phyloP scores from a whole-genome alignment of 2,113 vertebrate genomes.

The Lagenorhynchus albirostris region DNA sequence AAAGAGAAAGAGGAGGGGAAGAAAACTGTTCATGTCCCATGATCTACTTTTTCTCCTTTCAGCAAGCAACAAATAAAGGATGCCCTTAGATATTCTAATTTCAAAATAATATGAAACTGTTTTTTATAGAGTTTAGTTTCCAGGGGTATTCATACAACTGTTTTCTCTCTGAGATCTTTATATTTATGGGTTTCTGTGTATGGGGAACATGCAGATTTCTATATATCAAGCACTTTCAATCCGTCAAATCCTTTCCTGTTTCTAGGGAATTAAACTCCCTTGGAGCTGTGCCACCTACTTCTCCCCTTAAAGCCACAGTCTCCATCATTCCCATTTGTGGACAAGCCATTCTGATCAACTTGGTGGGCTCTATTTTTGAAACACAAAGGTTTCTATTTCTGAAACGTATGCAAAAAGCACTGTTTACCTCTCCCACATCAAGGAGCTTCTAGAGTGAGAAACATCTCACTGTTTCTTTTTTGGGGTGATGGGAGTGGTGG shows the following conservation, averaged over 20 bases:
- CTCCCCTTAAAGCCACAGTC: not conserved
- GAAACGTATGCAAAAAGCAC: not conserved
- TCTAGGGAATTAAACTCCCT: not conserved
- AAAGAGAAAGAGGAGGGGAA: not conserved
- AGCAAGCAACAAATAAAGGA: not conserved
- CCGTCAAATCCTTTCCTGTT: not conserved
- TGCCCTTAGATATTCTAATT: not conserved
- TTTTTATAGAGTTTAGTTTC: not conserved
- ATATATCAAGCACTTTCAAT: not conserved
- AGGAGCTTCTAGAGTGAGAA: not conserved
- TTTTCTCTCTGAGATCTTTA: not conserved
- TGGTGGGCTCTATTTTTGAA: not conserved
- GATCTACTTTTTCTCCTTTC: not conserved
- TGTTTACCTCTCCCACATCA: not conserved
- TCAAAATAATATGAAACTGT: not conserved
- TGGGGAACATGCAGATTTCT: not conserved
- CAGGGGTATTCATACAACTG: not conserved
- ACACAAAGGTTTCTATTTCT: not conserved
- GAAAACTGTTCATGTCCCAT: not conserved
- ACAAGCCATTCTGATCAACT: not conserved
- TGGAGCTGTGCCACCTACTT: not conserved
- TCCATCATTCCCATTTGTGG: not conserved
- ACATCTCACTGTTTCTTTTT: not conserved
- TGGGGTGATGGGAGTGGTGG: fast-evolving
- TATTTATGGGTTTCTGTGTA: not conserved